A percentile compares a stretch with the other conserved stretches of the same genome.
Conservation (phyloP, 2,797 vertebrate species). For the Xiphorhynchus erythropygius region DNA sequence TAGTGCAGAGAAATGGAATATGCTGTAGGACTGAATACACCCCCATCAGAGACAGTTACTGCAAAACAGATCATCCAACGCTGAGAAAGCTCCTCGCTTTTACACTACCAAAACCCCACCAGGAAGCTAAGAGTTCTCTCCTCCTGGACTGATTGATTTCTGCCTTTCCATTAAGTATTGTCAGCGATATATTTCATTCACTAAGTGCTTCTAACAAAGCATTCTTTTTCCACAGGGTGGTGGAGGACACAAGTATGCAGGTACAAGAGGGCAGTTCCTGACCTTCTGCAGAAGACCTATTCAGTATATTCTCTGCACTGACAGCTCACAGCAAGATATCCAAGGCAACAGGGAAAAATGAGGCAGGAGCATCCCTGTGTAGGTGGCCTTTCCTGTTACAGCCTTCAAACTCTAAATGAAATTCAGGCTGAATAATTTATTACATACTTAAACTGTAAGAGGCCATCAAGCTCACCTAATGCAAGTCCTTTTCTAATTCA, state of each 20-base stretch:
- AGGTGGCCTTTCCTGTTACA: neutral
- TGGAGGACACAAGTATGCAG: neutral
- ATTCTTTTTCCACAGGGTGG: neutral
- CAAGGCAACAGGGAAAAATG: neutral
- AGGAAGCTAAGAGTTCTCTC: neutral
- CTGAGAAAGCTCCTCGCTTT: neutral
- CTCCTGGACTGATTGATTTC: neutral
- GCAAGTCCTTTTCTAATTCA: neutral
- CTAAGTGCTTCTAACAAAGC: neutral
- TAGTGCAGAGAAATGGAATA: neutral
- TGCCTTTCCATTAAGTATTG: neutral
- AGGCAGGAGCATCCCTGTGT: neutral
- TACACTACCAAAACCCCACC: neutral
- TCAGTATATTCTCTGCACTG: neutral
- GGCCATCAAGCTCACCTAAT: neutral
- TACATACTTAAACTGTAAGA: neutral
- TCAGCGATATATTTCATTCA: neutral
- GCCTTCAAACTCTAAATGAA: neutral
- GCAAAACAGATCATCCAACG: neutral
- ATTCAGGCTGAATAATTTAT: neutral
- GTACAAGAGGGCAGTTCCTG: neutral
- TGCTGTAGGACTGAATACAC: neutral
- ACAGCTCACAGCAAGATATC: neutral
- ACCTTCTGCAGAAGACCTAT: neutral
- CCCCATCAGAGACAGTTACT: neutral